Evolutionary conservation across 2,797 vertebrate genomes (phyloP).

Genomic region (Eupleurogrammus muticus): DNA sequence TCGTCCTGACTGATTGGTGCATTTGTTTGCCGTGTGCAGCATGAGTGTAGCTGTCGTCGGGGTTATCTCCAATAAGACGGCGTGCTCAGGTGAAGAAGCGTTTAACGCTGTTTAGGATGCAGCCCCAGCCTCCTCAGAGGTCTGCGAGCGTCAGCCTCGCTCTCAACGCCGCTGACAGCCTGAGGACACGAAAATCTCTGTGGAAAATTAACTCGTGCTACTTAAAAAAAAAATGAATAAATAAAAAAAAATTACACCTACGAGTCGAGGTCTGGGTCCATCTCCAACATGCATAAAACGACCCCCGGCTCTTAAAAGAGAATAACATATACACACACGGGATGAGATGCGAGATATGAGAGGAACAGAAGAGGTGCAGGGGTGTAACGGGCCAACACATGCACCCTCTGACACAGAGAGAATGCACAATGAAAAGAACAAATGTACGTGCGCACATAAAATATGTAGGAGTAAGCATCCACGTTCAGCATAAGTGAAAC

Average conservation of each 20-base stretch:
- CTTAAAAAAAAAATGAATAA: slow-evolving; percentile 29
- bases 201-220: slow-evolving; percentile 66
- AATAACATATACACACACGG: slow-evolving; percentile 20
- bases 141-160: slow-evolving; percentile 56
- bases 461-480: slow-evolving; percentile 27
- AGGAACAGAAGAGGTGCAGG: background rate
- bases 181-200: slow-evolving; percentile 67
- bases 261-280: slow-evolving; percentile 26
- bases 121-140: slow-evolving; percentile 45
- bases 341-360: slow-evolving; percentile 10
- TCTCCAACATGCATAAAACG: slow-evolving; percentile 44
- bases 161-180: slow-evolving; percentile 74
- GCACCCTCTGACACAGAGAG: slow-evolving; percentile 24
- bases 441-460: slow-evolving; percentile 30
- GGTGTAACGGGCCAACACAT: slow-evolving; percentile 13
- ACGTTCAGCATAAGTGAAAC: slow-evolving; percentile 14
- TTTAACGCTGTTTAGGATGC: slow-evolving; percentile 72
- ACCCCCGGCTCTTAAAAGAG: slow-evolving; percentile 37
- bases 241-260: slow-evolving; percentile 11
- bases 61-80: slow-evolving; percentile 21
- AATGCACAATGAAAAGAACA: slow-evolving; percentile 41
- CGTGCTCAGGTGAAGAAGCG: slow-evolving; percentile 58
- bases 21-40: slow-evolving; percentile 20
- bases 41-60: background rate
- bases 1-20: background rate